A percentile compares a stretch with the other conserved stretches of the same genome.
phyloP scores from a whole-genome alignment of 2,797 vertebrate species.

The Halcyon chelicuti region DNA sequence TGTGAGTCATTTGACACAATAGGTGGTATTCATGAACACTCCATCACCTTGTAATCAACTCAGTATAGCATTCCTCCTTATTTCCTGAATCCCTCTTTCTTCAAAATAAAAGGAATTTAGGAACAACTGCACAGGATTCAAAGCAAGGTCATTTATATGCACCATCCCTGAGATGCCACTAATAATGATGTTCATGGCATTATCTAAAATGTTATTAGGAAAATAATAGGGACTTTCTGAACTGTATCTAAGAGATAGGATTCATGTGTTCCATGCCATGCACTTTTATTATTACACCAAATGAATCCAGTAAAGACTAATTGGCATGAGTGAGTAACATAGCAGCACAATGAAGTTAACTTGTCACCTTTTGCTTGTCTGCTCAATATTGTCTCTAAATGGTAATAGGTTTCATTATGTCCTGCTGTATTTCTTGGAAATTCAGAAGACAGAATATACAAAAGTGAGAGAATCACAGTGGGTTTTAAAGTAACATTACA shows the following conservation, averaged over 20 bases:
- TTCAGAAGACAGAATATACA: constrained; percentile 29
- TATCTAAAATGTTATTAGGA: constrained; percentile 68
- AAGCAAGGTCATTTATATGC: constrained; percentile 25
- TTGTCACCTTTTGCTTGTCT: constrained; percentile 54
- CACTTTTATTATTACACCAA: constrained; percentile 37
- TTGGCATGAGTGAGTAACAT: constrained; percentile 48
- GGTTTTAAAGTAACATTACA: neutral
- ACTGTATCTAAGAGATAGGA: constrained; percentile 34
- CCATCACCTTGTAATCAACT: constrained; percentile 45
- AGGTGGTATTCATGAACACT: constrained; percentile 65
- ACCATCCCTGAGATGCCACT: constrained; percentile 29
- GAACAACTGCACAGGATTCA: constrained; percentile 40
- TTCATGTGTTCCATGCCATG: constrained; percentile 24
- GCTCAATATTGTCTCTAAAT: constrained; percentile 48
- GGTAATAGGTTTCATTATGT: constrained; percentile 55
- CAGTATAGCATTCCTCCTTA: constrained; percentile 59
- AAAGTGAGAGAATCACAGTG: neutral
- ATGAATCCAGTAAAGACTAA: constrained; percentile 63
- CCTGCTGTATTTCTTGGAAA: constrained; percentile 32
- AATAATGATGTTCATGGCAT: constrained; percentile 51
- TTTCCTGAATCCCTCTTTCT: constrained; percentile 35
- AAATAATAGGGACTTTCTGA: constrained; percentile 67
- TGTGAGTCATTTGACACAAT: constrained; percentile 75
- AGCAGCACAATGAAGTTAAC: constrained; percentile 56
- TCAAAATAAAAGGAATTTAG: constrained; percentile 63